phyloP scores from a whole-genome alignment of 2,888 invertebrate genomes.

The Drosophila heteroneura region DNA sequence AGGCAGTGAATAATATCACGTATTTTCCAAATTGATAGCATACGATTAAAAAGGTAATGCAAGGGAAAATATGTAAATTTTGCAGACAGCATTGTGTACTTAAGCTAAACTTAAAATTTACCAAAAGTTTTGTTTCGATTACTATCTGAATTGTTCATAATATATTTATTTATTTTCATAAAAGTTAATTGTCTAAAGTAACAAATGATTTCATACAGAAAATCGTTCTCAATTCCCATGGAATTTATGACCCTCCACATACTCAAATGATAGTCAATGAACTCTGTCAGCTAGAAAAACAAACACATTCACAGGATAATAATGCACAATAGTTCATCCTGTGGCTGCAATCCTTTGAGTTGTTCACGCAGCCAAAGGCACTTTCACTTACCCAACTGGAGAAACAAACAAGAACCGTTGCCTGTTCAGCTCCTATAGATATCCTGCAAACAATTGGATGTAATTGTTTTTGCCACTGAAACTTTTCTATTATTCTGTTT shows the following conservation, averaged over 20 bases:
- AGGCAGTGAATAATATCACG: slow-evolving; percentile 30
- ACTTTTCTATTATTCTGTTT: slow-evolving; percentile 32
- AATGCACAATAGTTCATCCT: slow-evolving; percentile 21
- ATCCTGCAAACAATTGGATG: slow-evolving; percentile 15
- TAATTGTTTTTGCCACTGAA: slow-evolving; percentile 15
- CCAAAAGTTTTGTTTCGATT: neutral
- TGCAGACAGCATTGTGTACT: neutral
- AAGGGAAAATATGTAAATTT: neutral
- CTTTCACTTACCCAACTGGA: slow-evolving; percentile 40
- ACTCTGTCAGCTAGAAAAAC: slow-evolving; percentile 20
- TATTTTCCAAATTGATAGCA: slow-evolving; percentile 3
- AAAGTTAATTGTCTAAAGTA: neutral
- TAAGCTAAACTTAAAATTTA: neutral
- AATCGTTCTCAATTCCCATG: neutral
- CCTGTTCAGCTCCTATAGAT: slow-evolving; percentile 10
- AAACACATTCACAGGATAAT: slow-evolving; percentile 15
- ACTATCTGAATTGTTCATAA: neutral
- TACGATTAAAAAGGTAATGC: neutral
- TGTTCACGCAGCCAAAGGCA: slow-evolving; percentile 27
- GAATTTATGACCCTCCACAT: neutral
- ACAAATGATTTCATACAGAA: neutral
- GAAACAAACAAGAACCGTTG: slow-evolving; percentile 18
- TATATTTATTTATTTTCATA: neutral
- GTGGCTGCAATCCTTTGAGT: slow-evolving; percentile 17
- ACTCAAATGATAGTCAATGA: slow-evolving; percentile 37